Base-by-base conservation (phyloP, 2,113 vertebrate genomes). In the Fulica atra region DNA sequence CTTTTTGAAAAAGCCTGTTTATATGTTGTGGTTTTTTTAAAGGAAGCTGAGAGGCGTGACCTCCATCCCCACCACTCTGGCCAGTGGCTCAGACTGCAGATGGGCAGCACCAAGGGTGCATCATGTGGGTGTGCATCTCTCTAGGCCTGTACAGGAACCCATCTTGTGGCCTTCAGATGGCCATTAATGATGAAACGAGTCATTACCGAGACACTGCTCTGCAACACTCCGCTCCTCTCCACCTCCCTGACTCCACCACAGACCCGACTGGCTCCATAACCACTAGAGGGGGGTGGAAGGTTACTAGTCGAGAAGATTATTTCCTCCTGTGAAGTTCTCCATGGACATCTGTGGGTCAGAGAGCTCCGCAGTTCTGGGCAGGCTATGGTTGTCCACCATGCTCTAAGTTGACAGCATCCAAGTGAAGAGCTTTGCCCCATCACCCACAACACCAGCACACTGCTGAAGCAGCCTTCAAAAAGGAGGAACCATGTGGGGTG, bases 271-370 rank as follows among this genome's bases (percentile, higher is more conserved):
- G 13, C 13, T 71, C 60, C 83, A 33, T 33, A 94, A 35, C 96
- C 93, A 48, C 93, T 95, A 96, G 89, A 79, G 89, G 91, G 82
- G 66, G 69, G 24, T 77, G 89, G 66, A 97, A 94, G 88, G 95
- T 89, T 71, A 40, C 7, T 54, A 82, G 80, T 18, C 53, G 84
- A 91, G 72, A 33, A 59, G 35, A 28, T 50, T 1, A 28, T 35
- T 72, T 64, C 11, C 33, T 59, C 40, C 26, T 40, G 0, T 24
- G 31, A 24, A n/a, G 59, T 78, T 59, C 86, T 86, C 20, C 23
- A 35, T 2, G 12, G 10, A 29, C 4, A 1, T 13, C 1, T 1
- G 24, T 8, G 21, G 25, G 2, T 1, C 42, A 29, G 63, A 26
- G 23, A 38, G 6, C 4, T 81, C 59, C 5, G 6, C 8, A 6